phyloP scores from a whole-genome alignment of 2,888 invertebrate species.

The Perithous albicinctus region DNA sequence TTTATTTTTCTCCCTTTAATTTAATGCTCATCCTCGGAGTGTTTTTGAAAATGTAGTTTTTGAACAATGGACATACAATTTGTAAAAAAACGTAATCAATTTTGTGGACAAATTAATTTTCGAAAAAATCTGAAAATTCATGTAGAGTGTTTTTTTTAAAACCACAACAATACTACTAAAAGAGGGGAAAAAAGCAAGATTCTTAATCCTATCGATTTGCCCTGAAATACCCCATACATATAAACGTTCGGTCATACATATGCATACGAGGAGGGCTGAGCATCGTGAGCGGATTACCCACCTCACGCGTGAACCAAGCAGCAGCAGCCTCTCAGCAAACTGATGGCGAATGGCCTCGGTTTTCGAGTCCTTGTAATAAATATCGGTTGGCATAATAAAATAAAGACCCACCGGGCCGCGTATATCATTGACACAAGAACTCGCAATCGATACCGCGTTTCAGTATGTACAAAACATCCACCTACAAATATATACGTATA shows the following conservation, averaged over 20 bases:
- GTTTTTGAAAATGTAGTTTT: too few species aligned
- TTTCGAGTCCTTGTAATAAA: slow-evolving; percentile 64
- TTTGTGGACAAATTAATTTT: too few species aligned
- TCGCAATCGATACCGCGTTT: slow-evolving; percentile 2
- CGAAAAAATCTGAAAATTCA: too few species aligned
- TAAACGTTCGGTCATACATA: neutral
- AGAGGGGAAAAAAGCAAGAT: too few species aligned
- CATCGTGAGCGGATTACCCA: slow-evolving; percentile 12
- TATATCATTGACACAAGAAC: slow-evolving; percentile 40
- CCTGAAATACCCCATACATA: too few species aligned
- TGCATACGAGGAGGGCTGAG: neutral
- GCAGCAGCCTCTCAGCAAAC: neutral
- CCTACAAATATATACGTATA: neutral
- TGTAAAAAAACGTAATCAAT: too few species aligned
- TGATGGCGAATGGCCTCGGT: slow-evolving; percentile 55
- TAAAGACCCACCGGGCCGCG: slow-evolving; percentile 34
- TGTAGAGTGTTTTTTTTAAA: too few species aligned
- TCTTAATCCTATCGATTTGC: too few species aligned
- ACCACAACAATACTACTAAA: too few species aligned
- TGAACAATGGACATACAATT: too few species aligned
- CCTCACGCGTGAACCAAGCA: slow-evolving; percentile 13
- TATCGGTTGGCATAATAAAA: slow-evolving; percentile 62
- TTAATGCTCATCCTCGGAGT: too few species aligned
- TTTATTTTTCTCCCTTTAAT: too few species aligned
- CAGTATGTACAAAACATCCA: neutral